A percentile compares a stretch with the other conserved stretches of the same genome.
Conservation (phyloP, 2,113 vertebrate genomes). For the Xenopus borealis region DNA sequence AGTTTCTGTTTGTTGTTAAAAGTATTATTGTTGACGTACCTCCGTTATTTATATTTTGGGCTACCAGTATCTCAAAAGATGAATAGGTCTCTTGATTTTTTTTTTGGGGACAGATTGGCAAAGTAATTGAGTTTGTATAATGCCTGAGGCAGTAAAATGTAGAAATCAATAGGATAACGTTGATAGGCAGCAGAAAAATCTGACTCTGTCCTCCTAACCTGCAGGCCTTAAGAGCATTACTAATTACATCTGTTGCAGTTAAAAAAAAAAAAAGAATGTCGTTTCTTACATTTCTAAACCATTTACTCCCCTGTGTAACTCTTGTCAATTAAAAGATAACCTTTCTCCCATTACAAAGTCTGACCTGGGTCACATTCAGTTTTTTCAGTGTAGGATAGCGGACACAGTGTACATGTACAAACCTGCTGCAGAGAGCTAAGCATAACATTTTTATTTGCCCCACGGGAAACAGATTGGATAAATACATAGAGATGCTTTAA, state of each 20-base stretch:
- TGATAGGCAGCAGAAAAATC: background rate
- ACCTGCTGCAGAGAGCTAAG: constrained; percentile 50
- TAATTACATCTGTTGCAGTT: constrained; percentile 2
- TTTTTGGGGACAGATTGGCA: too few species aligned
- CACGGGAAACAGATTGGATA: constrained; percentile 63
- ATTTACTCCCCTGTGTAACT: background rate
- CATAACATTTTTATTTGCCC: constrained; percentile 61
- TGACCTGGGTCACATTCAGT: constrained; percentile 26
- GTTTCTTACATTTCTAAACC: background rate
- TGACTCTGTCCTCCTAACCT: background rate
- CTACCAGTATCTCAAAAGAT: background rate
- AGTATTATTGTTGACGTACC: too few species aligned
- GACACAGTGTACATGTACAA: constrained; percentile 55
- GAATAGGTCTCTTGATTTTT: background rate
- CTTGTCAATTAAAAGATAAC: background rate
- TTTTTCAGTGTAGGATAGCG: constrained; percentile 32
- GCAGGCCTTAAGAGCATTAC: background rate
- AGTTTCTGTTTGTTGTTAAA: too few species aligned
- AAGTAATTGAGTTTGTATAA: background rate
- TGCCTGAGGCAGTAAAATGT: background rate
- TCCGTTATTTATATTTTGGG: background rate
- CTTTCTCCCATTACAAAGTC: background rate
- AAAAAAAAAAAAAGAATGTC: background rate
- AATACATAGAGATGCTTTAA: constrained; percentile 62
- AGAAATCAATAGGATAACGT: background rate